Evolutionary conservation across 1,140 invertebrate species (phyloP), one percentile per base, ranked within the genome.

Genomic region (Formica exsecta): DNA sequence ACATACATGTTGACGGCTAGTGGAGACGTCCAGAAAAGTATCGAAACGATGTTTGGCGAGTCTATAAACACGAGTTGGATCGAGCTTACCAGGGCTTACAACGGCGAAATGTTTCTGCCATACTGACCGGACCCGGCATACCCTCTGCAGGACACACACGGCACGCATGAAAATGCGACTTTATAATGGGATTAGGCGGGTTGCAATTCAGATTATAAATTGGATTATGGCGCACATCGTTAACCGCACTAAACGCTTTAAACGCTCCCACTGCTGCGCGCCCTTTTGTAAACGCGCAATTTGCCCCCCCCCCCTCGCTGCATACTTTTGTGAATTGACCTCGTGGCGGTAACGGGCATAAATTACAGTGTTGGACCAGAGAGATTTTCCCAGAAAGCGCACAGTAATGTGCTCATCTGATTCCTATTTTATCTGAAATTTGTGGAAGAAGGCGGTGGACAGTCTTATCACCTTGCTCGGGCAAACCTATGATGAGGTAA

Each of bases 121-220:
- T 64, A 48, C 59, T 62, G 54, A 22, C 73, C 51, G 1, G 76
- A 32, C 36, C 25, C 22, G 41, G 54, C 54, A 25, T 41, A 59
- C 54, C 74, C 29, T 66, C 29, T n/a, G 13, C 29, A 29, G 57
- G 80, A 84, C 57, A 54, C 41, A 19, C 51, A 19, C 48, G 59
- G 74, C 84, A 88, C 86, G 83, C 64, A 74, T 87, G 89, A 90
- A 92, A 93, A 92, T 88, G 85, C 86, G 81, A 89, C 86, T 93
- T 92, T 90, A 89, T 92, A 93, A 93, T 90, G 87, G 91, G 91
- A 93, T 93, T 93, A 92, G 71, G 84, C 66, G 74, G 79, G 89
- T 88, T 74, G 87, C 86, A 88, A 92, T 92, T 89, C 85, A 83
- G 89, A 92, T 92, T 92, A 92, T 91, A 90, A 93, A 91, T 91